Evolutionary conservation across 1,140 invertebrate genomes (phyloP), one percentile per base, ranked within the genome.

Genomic region (Littorina saxatilis): DNA sequence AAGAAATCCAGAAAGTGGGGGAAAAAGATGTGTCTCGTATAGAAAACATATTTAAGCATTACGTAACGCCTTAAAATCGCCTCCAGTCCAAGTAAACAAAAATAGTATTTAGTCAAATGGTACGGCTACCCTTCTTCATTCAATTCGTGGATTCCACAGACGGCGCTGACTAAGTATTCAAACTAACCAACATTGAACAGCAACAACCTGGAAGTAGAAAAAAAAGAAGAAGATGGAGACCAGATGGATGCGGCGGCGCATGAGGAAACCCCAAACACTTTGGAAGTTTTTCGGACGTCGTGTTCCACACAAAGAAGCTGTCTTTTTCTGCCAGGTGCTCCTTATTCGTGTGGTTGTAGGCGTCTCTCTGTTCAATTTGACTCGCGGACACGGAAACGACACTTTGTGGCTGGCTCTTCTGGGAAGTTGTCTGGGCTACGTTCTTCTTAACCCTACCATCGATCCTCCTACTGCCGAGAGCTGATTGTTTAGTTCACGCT

Each of bases 331-430:
- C n/a, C 75, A 77, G 50, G 61, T 61, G 75, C 29, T 77, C 55
- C 27, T 77, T 39, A 61, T 77, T 39, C 61, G 61, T 40, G 75
- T 77, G 7, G 75, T 77, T 15, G 37, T 77, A 2, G 75, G 50
- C 9, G 75, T 77, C 20, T 77, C 75, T 55, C n/a, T 77, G 15
- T 58, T 77, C 4, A 77, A 58, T 77, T 40, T 77, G 55, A 77
- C 47, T 15, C 52, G 52, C 4, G 75, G 75, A 35, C 27, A 77
- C 29, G 50, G 32, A 61, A n/a, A 52, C 1, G 75, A 77, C 50
- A 58, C 39, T 77, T 27, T 73, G 35, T 39, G 70, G 70, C 15
- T 73, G 3, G 40, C 70, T 23, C 39, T 73, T 35, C 39, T 73
- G 29, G n/a, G 70, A 9, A 43, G 37, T 39, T 73, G 37, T 43